These are phyloP conservation scores for Corythornis cristatus DNA, from an alignment of 2,113 vertebrate genomes.

Conservation along the genomic window DNA sequence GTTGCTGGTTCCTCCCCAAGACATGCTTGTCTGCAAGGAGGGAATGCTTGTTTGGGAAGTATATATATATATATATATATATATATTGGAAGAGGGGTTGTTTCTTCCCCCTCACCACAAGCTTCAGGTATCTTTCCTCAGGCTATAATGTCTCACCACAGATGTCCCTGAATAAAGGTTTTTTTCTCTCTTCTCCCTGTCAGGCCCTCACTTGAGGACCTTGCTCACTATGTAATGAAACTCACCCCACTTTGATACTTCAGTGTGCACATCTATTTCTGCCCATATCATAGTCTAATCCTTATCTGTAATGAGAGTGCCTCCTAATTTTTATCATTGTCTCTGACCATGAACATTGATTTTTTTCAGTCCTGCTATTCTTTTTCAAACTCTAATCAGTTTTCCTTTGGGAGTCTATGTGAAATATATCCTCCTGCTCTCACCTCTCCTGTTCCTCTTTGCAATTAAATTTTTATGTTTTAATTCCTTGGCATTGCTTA, in stretches of 20 bases:
- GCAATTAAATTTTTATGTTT: slow-evolving; percentile 8
- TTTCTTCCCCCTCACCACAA: background rate
- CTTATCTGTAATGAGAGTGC: background rate
- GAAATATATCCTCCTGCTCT: background rate
- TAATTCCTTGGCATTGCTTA: background rate
- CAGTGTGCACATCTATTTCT: background rate
- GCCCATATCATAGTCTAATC: background rate
- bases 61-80: too few species aligned
- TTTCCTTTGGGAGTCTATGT: background rate
- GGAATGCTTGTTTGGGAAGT: rapidly evolving
- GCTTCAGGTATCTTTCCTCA: background rate
- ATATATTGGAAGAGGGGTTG: too few species aligned
- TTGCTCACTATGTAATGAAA: background rate
- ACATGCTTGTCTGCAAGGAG: background rate
- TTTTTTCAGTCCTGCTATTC: background rate
- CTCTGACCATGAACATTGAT: background rate
- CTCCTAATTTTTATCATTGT: background rate
- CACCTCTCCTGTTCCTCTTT: background rate
- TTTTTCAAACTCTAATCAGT: background rate
- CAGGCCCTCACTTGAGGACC: background rate
- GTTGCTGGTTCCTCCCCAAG: background rate
- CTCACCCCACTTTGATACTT: background rate
- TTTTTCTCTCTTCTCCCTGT: background rate
- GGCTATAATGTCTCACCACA: background rate
- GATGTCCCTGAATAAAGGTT: background rate